Percentiles rank a stretch among this genome's conserved stretches.
phyloP scores from a whole-genome alignment of 1,140 invertebrate species.

The Lepidurus apus region DNA sequence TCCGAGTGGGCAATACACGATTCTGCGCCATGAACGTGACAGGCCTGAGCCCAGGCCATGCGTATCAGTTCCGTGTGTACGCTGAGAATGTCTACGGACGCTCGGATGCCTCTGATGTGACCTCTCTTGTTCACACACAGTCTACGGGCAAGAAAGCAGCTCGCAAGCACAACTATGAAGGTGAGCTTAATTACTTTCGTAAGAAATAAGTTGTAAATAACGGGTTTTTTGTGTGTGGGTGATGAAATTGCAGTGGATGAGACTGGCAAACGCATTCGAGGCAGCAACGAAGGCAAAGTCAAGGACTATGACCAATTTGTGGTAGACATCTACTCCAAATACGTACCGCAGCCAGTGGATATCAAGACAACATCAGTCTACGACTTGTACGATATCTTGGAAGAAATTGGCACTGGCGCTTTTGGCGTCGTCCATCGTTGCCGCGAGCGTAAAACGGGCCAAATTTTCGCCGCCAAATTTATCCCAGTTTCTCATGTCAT shows the following conservation, averaged over 20 bases:
- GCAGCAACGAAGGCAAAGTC: constrained; percentile 79
- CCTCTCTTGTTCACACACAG: constrained; percentile 74
- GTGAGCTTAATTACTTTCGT: constrained; percentile 37
- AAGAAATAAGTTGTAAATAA: neutral
- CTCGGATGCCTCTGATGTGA: constrained; percentile 83
- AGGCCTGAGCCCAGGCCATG: constrained; percentile 77
- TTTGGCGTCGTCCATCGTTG: constrained; percentile 98
- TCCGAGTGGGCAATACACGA: constrained; percentile 84
- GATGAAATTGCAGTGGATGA: constrained; percentile 62
- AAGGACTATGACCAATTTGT: constrained; percentile 97
- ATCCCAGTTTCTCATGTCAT: constrained; percentile 91
- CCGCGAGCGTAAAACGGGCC: constrained; percentile 88
- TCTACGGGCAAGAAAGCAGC: constrained; percentile 69
- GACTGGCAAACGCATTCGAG: constrained; percentile 85
- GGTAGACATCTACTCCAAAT: constrained; percentile 95
- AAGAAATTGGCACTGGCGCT: constrained; percentile 98
- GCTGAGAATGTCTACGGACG: constrained; percentile 91
- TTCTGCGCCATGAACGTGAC: constrained; percentile 87
- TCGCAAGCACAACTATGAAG: constrained; percentile 68
- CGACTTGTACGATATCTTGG: constrained; percentile 96
- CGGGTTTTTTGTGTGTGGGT: neutral
- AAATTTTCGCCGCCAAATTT: constrained; percentile 98
- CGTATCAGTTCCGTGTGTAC: constrained; percentile 90
- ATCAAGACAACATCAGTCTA: constrained; percentile 92
- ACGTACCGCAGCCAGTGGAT: constrained; percentile 92